Evolutionary conservation across 35 echinoderm and acorn worm genomes (phyloP), one percentile per base, ranked within the genome.

Genomic region (Anneissia japonica): DNA sequence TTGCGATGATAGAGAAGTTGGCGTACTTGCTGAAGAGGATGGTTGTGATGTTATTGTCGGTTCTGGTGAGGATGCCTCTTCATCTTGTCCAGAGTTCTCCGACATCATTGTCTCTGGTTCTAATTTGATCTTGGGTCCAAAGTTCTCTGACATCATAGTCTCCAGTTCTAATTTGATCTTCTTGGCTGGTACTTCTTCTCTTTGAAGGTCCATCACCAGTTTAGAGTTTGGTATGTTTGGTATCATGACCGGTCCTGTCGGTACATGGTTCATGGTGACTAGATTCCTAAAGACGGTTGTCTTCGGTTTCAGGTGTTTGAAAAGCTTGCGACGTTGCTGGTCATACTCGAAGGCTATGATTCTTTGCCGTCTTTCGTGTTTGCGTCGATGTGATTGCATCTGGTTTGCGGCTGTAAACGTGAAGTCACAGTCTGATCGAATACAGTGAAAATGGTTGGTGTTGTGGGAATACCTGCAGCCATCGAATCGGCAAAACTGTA

Each of bases 371-470:
- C 96, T 89, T 45, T 99, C 96, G 81, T 99, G 96, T 46, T 99
- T 99, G 78, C 96, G 96, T 77, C 91, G 91, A 84, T 99, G 96
- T 5, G 96, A 99, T 36, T 93, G 92, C 92, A 99, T 99, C 89
- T 99, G 96, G 76, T 99, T 99, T 45, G 96, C 96, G 38, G 96
- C 92, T 10, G 96, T 99, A 81, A 99, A 99, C 79, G 90, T 87
- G 73, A 99, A 99, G 80, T 88, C 86, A 83, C 96, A 99, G 80
- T 90, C 92, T 29, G 84, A 81, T 79, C 96, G 96, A 77, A 99
- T 93, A 87, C 96, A 99, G 87, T 99, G 96, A 83, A 99, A 99
- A 84, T 99, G 96, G 87, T 99, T 99, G 73, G 89, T 88, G 56
- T 91, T 99, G 77, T 99, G 90, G 81, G 96, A 99, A 82, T 91